Conservation (phyloP, 2,888 invertebrate species). For the Xestobium rufovillosum region DNA sequence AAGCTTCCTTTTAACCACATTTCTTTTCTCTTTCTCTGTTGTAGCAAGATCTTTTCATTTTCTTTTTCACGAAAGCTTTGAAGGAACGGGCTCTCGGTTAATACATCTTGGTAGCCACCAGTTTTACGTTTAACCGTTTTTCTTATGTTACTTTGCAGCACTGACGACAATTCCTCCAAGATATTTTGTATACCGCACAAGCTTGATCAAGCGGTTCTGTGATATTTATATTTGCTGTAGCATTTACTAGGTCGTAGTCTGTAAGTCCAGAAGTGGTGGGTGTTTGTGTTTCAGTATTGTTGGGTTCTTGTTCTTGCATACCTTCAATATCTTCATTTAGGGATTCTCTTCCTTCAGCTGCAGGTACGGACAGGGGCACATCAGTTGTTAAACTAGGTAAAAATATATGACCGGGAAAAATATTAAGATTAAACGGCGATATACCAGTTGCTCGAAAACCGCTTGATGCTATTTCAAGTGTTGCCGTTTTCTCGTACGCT, state of each 20-base stretch:
- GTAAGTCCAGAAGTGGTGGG: no score
- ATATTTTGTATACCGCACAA: no score
- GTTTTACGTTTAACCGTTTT: conserved; percentile 12
- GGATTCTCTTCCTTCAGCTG: conserved; percentile 4
- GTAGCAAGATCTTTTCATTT: conserved; percentile 13
- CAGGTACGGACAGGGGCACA: conserved; percentile 10
- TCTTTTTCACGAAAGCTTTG: conserved; percentile 11
- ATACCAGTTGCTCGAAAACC: conserved; percentile 12
- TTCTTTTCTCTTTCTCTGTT: no score
- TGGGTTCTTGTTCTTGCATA: no score
- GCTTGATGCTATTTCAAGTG: conserved; percentile 12
- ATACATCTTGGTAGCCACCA: conserved; percentile 10
- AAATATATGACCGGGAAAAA: conserved; percentile 13
- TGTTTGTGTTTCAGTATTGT: no score
- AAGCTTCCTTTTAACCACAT: no score
- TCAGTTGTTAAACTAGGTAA: conserved; percentile 13
- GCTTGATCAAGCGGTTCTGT: no score
- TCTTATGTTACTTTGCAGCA: conserved; percentile 6
- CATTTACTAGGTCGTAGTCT: no score
- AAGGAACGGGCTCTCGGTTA: conserved; percentile 11
- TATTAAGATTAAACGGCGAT: conserved; percentile 12
- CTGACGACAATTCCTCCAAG: conserved; percentile 7
- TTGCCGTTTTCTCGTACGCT: conserved; percentile 11
- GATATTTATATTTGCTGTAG: no score
- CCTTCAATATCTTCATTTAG: conserved; percentile 7